These are phyloP conservation scores for Machaerirhynchus nigripectus DNA, from an alignment of 2,113 vertebrate species.

Conservation along the genomic window DNA sequence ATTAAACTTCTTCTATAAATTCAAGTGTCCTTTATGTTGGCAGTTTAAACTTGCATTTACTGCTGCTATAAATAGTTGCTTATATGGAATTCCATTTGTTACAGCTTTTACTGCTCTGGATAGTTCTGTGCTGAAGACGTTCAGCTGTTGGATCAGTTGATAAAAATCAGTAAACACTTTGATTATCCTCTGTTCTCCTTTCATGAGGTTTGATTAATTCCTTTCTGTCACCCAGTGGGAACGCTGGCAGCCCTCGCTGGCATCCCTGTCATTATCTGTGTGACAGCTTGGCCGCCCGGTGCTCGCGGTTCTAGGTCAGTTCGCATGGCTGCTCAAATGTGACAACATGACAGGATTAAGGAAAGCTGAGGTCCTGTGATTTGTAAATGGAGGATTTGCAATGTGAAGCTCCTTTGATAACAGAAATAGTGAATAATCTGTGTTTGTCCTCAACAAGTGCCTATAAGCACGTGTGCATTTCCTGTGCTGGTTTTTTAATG, in stretches of 20 bases:
- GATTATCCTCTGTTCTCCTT: background rate
- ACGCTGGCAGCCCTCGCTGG: constrained; percentile 21
- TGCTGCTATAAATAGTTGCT: background rate
- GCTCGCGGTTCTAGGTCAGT: constrained; percentile 56
- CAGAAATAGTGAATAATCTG: constrained; percentile 31
- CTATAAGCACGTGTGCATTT: background rate
- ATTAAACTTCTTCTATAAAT: constrained; percentile 39
- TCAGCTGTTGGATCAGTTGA: background rate
- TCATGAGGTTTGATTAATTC: constrained; percentile 18
- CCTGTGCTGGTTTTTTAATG: background rate
- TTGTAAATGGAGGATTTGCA: constrained; percentile 59
- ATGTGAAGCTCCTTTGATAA: constrained; percentile 56
- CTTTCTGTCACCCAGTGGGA: background rate
- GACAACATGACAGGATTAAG: constrained; percentile 68
- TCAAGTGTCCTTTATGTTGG: constrained; percentile 22
- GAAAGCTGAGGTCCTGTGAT: constrained; percentile 43
- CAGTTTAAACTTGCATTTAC: background rate
- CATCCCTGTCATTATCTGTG: constrained; percentile 36
- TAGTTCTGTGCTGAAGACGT: background rate
- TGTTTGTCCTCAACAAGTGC: constrained; percentile 32
- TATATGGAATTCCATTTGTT: background rate
- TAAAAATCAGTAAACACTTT: constrained; percentile 25
- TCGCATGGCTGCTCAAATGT: constrained; percentile 50
- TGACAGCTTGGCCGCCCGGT: constrained; percentile 40
- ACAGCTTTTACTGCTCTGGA: background rate